Percentiles rank a stretch among this genome's conserved stretches.
These are phyloP conservation scores for Plodia interpunctella DNA, from an alignment of 1,140 invertebrate genomes.

Conservation along the genomic window DNA sequence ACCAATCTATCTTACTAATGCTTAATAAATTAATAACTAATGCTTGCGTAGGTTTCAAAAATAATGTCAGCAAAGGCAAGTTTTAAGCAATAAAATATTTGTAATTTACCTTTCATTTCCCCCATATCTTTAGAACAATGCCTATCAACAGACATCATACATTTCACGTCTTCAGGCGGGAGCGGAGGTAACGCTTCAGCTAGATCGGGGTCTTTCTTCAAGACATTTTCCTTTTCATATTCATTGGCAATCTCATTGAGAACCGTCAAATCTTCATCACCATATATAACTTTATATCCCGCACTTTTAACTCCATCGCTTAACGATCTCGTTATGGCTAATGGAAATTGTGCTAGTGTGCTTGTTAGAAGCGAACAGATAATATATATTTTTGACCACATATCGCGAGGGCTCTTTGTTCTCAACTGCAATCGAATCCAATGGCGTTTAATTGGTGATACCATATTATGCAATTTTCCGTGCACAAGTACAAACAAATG, in stretches of 20 bases:
- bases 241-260: constrained; percentile 52
- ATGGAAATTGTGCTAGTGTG: constrained; percentile 25
- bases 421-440: constrained; percentile 12
- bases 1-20: too few relatives aligned
- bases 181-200: constrained; percentile 41
- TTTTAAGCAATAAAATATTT: too few relatives aligned
- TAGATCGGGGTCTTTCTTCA: constrained; percentile 37
- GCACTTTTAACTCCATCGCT: constrained; percentile 44
- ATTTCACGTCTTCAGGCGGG: constrained; percentile 54
- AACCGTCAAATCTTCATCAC: constrained; percentile 49
- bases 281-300: constrained; percentile 49
- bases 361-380: constrained; percentile 15
- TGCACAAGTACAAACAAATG: constrained; percentile 12
- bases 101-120: constrained; percentile 59
- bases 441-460: constrained; percentile 11
- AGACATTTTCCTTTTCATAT: constrained; percentile 33
- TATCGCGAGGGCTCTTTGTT: constrained; percentile 25
- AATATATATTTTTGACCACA: constrained; percentile 31
- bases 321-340: constrained; percentile 38
- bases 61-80: too few relatives aligned
- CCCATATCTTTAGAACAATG: constrained; percentile 56
- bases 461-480: constrained; percentile 25
- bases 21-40: not conserved
- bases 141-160: constrained; percentile 58
- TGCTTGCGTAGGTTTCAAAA: too few relatives aligned